Evolutionary conservation across 1,140 invertebrate genomes (phyloP).

Genomic region (Megalopta genalis): DNA sequence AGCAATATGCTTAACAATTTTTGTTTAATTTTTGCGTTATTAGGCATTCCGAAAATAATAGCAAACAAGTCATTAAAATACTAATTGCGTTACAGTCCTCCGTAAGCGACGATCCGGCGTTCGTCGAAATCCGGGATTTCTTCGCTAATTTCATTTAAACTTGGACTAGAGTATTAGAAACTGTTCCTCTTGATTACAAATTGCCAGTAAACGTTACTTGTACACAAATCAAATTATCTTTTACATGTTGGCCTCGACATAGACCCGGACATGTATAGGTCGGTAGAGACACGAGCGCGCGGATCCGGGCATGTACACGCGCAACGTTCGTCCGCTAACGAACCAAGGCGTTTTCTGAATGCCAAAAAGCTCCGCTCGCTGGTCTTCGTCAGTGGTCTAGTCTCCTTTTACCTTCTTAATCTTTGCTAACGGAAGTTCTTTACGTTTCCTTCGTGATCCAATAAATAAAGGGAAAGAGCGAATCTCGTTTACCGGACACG

Average conservation of each 20-base stretch:
- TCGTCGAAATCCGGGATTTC: neutral
- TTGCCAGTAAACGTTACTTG: conserved; percentile 29
- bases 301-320: neutral
- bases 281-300: neutral
- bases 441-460: conserved; percentile 56
- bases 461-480: conserved; percentile 49
- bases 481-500: conserved; percentile 63
- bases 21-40: no score
- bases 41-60: no score
- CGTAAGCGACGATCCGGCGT: neutral
- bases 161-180: conserved; percentile 6
- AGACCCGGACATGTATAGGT: neutral
- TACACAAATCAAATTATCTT: conserved; percentile 31
- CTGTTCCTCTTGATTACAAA: conserved; percentile 30
- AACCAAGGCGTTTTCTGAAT: conserved; percentile 69
- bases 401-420: conserved; percentile 55
- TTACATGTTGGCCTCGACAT: conserved; percentile 21
- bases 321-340: conserved; percentile 63
- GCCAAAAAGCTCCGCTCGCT: conserved; percentile 53
- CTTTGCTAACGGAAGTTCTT: conserved; percentile 56
- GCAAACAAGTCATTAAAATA: neutral
- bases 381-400: conserved; percentile 46
- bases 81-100: neutral
- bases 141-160: conserved; percentile 16
- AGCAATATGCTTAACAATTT: no score